Percentiles rank a stretch among this genome's conserved stretches.
Evolutionary conservation across 2,888 invertebrate genomes (phyloP).

Genomic region (Ornithoptera alexandrae): DNA sequence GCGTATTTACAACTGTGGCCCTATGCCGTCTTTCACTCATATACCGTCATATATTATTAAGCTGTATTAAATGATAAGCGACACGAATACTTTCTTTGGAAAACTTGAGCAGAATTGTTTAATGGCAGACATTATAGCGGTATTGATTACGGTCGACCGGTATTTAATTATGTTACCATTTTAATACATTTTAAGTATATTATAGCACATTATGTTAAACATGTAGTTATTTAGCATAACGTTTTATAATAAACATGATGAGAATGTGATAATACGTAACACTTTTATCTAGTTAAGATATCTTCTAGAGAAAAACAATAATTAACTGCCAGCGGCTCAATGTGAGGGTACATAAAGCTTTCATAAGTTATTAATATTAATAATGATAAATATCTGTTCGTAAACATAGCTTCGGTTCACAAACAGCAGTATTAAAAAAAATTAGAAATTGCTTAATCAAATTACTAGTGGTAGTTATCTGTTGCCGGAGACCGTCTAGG

Average conservation of each 20-base stretch:
- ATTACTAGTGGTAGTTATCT: too few relatives aligned
- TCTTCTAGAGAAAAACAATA: not conserved
- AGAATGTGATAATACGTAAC: not conserved
- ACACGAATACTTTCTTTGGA: slow-evolving; percentile 2
- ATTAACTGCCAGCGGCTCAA: too few relatives aligned
- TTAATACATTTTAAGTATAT: slow-evolving; percentile 3
- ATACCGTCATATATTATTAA: slow-evolving; percentile 1
- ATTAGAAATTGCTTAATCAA: too few relatives aligned
- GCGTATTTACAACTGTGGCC: slow-evolving; percentile 3
- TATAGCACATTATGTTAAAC: not conserved
- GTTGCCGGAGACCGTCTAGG: too few relatives aligned
- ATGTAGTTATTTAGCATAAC: not conserved
- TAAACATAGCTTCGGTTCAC: too few relatives aligned
- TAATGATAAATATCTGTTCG: too few relatives aligned
- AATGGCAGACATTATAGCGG: slow-evolving; percentile 1
- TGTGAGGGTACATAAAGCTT: not conserved
- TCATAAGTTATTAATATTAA: too few relatives aligned
- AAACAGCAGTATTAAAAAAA: too few relatives aligned
- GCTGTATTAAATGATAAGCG: not conserved
- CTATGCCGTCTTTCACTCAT: not conserved
- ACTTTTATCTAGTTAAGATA: not conserved
- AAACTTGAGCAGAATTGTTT: not conserved
- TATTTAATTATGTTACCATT: slow-evolving; percentile 1
- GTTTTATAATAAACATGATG: not conserved
- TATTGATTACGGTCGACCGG: slow-evolving; percentile 8